Conservation (phyloP, 2,113 vertebrate genomes). For the Petrocephalus microphthalmus region DNA sequence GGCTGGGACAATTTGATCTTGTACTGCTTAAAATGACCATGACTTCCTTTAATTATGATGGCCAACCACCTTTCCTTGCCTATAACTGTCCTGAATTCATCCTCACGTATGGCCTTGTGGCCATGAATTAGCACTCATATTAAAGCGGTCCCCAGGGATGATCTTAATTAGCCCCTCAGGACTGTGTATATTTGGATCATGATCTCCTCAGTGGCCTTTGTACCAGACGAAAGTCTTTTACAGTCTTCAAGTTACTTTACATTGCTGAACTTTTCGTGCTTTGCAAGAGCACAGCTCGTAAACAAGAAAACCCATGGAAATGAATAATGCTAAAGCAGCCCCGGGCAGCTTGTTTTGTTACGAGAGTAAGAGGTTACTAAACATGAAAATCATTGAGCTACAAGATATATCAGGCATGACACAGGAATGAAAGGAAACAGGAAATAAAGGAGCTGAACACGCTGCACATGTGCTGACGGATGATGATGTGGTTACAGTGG, state of each 20-base stretch:
- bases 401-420: background rate
- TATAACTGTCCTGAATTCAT: constrained; percentile 1
- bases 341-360: background rate
- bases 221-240: background rate
- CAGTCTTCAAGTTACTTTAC: background rate
- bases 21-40: background rate
- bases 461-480: background rate
- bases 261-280: too few species aligned
- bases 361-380: background rate
- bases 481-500: background rate
- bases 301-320: background rate
- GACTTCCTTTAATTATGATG: background rate
- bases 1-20: background rate
- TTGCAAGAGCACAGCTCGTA: background rate
- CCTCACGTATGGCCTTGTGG: background rate
- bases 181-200: background rate
- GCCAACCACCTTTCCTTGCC: background rate
- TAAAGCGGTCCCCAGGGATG: background rate
- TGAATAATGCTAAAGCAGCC: background rate
- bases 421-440: background rate
- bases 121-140: background rate
- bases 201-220: background rate
- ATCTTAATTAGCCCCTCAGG: background rate
- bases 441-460: background rate
- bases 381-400: background rate